Percentiles rank a stretch among this genome's conserved stretches.
Evolutionary conservation across 2,113 vertebrate genomes (phyloP).

Genomic region (Chinchilla lanigera): DNA sequence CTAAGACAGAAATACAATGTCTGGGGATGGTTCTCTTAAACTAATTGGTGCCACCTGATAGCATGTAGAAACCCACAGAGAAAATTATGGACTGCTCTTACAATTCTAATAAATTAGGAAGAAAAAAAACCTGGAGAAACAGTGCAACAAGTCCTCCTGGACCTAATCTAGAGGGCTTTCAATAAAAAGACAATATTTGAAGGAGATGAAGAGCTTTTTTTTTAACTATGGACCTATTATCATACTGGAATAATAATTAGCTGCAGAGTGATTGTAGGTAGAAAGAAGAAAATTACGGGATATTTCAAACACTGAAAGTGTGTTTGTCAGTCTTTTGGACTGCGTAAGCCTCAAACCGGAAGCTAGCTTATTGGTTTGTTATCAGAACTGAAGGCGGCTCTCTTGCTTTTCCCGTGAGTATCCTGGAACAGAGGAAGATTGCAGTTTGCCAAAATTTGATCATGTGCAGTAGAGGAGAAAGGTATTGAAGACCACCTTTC

Average conservation of each 20-base stretch:
- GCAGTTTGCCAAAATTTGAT: conserved; percentile 1
- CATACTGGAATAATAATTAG: background rate
- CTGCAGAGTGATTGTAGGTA: background rate
- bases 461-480: background rate
- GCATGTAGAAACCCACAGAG: background rate
- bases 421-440: background rate
- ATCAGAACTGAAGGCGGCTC: background rate
- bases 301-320: background rate
- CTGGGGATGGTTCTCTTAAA: background rate
- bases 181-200: background rate
- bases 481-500: background rate
- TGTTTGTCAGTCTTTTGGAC: conserved; percentile 6
- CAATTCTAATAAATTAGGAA: background rate
- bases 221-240: background rate
- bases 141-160: background rate
- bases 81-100: background rate
- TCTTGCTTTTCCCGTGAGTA: background rate
- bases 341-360: background rate
- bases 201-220: background rate
- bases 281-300: conserved; percentile 21
- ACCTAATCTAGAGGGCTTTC: background rate
- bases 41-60: background rate
- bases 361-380: background rate
- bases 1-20: conserved; percentile 16
- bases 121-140: background rate